Conservation (phyloP, 2,888 invertebrate species). For the Halictus ligatus region DNA sequence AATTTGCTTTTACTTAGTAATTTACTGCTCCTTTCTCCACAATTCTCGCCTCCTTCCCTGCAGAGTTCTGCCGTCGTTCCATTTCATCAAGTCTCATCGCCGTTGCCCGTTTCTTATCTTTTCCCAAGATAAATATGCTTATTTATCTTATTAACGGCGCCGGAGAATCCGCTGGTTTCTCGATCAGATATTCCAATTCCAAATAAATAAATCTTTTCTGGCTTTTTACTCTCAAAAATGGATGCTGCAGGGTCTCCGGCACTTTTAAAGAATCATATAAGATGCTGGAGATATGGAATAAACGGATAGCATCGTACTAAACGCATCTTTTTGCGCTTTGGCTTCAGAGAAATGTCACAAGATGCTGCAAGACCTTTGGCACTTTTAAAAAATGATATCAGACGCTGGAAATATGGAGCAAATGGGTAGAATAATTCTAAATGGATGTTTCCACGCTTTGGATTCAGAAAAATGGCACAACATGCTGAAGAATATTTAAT, state of each 20-base stretch:
- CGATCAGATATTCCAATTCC: neutral
- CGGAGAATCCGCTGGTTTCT: neutral
- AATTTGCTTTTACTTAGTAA: conserved; percentile 33
- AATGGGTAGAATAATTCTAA: neutral
- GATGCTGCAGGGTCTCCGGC: neutral
- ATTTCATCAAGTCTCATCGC: neutral
- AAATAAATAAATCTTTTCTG: neutral
- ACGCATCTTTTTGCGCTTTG: neutral
- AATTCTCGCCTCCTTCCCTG: neutral
- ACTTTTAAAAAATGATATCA: neutral
- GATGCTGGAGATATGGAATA: neutral
- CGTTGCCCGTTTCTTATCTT: neutral
- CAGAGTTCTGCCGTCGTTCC: neutral
- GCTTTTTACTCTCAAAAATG: neutral
- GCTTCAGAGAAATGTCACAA: neutral
- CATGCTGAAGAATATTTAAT: too few relatives aligned
- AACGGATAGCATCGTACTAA: neutral
- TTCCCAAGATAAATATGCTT: neutral
- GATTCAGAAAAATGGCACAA: too few relatives aligned
- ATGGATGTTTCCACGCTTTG: neutral
- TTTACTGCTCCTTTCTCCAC: conserved; percentile 16
- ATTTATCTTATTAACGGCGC: neutral
- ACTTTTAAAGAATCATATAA: neutral
- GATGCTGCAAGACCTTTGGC: neutral
- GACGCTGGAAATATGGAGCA: neutral